Evolutionary conservation across 2,797 vertebrate species (phyloP).

Genomic region (Cetoscarus ocellatus): DNA sequence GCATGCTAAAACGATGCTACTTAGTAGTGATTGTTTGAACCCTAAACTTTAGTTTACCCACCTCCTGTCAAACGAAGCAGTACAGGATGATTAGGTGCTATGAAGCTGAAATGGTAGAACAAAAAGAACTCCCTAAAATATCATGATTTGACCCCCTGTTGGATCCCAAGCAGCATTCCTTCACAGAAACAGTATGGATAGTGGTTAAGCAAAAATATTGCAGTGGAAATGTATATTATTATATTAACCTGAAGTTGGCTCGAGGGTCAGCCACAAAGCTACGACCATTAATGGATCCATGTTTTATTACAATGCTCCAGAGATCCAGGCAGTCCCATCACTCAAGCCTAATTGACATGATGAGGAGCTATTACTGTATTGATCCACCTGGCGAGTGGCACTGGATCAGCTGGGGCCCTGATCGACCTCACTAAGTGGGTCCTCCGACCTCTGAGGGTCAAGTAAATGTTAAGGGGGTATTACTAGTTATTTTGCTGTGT

Average conservation of each 20-base stretch:
- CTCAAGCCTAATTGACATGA: constrained; percentile 82
- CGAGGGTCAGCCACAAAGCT: constrained; percentile 62
- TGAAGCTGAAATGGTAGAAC: constrained; percentile 15
- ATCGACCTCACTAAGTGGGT: constrained; percentile 78
- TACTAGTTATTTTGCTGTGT: constrained; percentile 60
- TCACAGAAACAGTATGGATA: constrained; percentile 46
- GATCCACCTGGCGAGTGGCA: constrained; percentile 81
- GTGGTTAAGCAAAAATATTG: constrained; percentile 50
- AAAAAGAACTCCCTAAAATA: constrained; percentile 38
- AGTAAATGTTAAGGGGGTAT: constrained; percentile 78
- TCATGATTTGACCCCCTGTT: constrained; percentile 9
- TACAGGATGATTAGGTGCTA: constrained; percentile 3
- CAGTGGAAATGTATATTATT: constrained; percentile 57
- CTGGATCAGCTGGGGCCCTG: constrained; percentile 79
- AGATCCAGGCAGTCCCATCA: constrained; percentile 70
- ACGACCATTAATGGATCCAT: constrained; percentile 62
- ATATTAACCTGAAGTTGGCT: constrained; percentile 64
- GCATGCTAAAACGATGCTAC: too few relatives aligned
- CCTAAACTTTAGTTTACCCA: too few relatives aligned
- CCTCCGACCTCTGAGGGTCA: constrained; percentile 73
- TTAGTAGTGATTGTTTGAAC: too few relatives aligned
- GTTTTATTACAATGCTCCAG: constrained; percentile 68
- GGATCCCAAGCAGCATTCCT: constrained; percentile 35
- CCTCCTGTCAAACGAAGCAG: too few relatives aligned
- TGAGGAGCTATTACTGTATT: constrained; percentile 83